Evolutionary conservation across 2,888 invertebrate species (phyloP).

Genomic region (Actias luna): DNA sequence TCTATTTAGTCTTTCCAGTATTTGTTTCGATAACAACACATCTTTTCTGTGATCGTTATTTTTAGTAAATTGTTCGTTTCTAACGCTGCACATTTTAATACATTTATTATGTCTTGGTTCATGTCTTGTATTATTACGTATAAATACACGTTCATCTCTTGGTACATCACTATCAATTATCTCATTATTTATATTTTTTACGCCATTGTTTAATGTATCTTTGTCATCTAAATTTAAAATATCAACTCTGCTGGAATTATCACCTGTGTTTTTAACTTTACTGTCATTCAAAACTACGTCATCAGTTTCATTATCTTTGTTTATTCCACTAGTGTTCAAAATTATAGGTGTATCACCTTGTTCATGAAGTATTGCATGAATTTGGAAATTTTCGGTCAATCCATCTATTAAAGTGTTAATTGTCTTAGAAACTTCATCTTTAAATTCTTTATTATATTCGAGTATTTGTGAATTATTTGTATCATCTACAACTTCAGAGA

Average conservation of each 20-base stretch:
- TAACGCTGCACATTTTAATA: conserved; percentile 15
- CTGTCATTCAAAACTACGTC: not conserved
- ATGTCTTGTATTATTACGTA: not conserved
- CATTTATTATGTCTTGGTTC: not conserved
- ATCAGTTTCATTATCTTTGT: not conserved
- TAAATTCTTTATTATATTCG: conserved; percentile 16
- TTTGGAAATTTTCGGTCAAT: conserved; percentile 23
- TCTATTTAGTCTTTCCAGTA: conserved; percentile 25
- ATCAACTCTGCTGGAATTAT: not conserved
- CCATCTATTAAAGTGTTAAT: conserved; percentile 26
- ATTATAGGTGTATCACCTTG: not conserved
- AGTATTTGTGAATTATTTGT: not conserved
- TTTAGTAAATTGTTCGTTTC: conserved; percentile 29
- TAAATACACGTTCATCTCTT: not conserved
- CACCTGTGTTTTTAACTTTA: not conserved
- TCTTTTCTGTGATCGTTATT: conserved; percentile 20
- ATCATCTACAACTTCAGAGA: conserved; percentile 17
- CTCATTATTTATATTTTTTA: not conserved
- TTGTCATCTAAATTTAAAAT: not conserved
- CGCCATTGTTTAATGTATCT: not conserved
- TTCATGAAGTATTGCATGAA: not conserved
- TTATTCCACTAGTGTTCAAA: not conserved
- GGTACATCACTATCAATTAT: no score
- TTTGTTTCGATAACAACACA: conserved; percentile 22
- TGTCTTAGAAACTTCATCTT: conserved; percentile 26